These are phyloP conservation scores for Hiodon tergisus DNA, from an alignment of 2,113 vertebrate genomes.

Conservation along the genomic window DNA sequence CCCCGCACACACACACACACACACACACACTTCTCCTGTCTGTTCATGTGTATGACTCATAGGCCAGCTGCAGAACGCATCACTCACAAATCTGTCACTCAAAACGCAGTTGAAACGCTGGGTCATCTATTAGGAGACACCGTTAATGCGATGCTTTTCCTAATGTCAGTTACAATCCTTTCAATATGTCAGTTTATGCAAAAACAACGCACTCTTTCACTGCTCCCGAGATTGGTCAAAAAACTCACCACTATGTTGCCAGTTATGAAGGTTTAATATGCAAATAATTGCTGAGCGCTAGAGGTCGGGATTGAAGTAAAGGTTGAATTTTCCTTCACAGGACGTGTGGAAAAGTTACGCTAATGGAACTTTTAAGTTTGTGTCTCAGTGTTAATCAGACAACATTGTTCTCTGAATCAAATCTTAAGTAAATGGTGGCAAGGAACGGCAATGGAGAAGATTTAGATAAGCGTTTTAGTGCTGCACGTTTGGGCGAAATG, in stretches of 20 bases:
- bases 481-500: conserved; percentile 25
- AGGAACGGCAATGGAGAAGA: conserved; percentile 14
- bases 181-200: neutral
- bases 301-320: neutral
- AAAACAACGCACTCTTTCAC: conserved; percentile 22
- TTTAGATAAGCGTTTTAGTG: conserved; percentile 27
- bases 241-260: neutral
- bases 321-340: conserved; percentile 15
- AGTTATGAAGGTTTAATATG: neutral
- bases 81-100: conserved; percentile 21
- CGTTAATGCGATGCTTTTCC: conserved; percentile 23
- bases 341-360: conserved; percentile 19
- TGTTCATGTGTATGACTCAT: conserved; percentile 24
- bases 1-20: neutral
- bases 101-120: neutral
- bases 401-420: conserved; percentile 9
- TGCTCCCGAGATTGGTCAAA: neutral
- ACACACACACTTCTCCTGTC: neutral
- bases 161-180: conserved; percentile 10
- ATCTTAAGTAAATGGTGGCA: conserved; percentile 28
- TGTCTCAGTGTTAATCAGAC: conserved; percentile 25
- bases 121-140: conserved; percentile 33
- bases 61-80: conserved; percentile 20
- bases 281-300: neutral
- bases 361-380: conserved; percentile 19